A percentile compares a stretch with the other conserved stretches of the same genome.
Evolutionary conservation across 2,797 vertebrate species (phyloP).

Genomic region (Sylvilagus floridanus): DNA sequence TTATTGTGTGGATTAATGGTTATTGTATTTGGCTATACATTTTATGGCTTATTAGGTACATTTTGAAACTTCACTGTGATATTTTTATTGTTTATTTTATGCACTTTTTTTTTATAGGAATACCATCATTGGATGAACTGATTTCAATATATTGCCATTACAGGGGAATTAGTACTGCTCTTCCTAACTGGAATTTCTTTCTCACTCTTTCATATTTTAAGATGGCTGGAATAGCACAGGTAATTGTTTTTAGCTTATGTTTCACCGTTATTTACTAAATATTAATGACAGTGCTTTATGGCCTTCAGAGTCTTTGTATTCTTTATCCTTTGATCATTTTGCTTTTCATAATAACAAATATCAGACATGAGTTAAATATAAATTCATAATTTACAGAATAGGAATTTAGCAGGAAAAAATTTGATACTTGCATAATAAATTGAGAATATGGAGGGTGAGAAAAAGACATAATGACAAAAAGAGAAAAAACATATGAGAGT

Average conservation of each 20-base stretch:
- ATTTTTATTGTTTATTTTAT: slow-evolving; percentile 30
- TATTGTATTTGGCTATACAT: slow-evolving; percentile 9
- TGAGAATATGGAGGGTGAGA: neutral
- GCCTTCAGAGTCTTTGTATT: neutral
- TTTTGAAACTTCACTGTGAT: slow-evolving; percentile 45
- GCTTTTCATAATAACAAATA: slow-evolving; percentile 16
- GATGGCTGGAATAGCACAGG: slow-evolving; percentile 94
- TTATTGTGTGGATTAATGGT: neutral
- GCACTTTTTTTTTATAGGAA: slow-evolving; percentile 85
- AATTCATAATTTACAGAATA: slow-evolving; percentile 52
- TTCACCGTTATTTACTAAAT: slow-evolving; percentile 31
- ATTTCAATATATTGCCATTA: slow-evolving; percentile 91
- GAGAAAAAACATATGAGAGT: neutral
- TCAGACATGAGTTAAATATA: neutral
- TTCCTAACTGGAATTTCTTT: slow-evolving; percentile 93
- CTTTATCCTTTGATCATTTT: slow-evolving; percentile 23
- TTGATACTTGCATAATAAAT: neutral
- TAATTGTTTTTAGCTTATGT: slow-evolving; percentile 80
- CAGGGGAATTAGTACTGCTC: slow-evolving; percentile 84
- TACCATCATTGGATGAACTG: slow-evolving; percentile 91
- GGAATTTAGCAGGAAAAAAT: neutral
- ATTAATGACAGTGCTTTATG: slow-evolving; percentile 5
- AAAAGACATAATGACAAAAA: neutral
- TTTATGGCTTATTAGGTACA: neutral
- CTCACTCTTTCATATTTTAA: slow-evolving; percentile 94